phyloP scores from a whole-genome alignment of 2,113 vertebrate genomes.

The Planiliza haematocheilus region DNA sequence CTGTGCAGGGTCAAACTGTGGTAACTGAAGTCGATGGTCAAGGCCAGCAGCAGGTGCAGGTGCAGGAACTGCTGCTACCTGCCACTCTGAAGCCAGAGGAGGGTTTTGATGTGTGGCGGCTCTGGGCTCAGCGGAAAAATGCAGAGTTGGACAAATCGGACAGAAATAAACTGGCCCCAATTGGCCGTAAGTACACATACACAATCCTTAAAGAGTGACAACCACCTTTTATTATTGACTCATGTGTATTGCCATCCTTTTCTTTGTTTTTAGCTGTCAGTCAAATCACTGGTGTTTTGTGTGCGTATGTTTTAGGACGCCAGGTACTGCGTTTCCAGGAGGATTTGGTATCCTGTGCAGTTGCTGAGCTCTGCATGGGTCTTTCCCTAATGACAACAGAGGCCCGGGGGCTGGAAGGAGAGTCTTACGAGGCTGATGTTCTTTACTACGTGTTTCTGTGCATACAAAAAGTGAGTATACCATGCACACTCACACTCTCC shows the following conservation, averaged over 20 bases:
- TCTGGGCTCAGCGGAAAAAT: constrained; percentile 98
- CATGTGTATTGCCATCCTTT: background rate
- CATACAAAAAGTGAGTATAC: constrained; percentile 92
- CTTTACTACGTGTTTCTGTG: constrained; percentile 98
- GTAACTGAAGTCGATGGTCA: constrained; percentile 78
- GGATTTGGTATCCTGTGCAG: constrained; percentile 97
- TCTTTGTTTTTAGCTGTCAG: background rate
- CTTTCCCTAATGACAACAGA: constrained; percentile 96
- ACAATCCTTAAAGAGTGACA: background rate
- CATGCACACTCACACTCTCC: background rate
- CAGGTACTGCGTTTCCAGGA: constrained; percentile 97
- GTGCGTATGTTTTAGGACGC: constrained; percentile 84
- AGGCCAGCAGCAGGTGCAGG: constrained; percentile 90
- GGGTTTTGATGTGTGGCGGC: constrained; percentile 95
- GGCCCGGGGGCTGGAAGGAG: constrained; percentile 92
- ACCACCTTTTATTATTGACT: background rate
- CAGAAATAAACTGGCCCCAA: constrained; percentile 93
- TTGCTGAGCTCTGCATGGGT: constrained; percentile 96
- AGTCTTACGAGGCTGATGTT: constrained; percentile 93
- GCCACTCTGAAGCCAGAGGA: constrained; percentile 97
- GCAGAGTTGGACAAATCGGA: constrained; percentile 95
- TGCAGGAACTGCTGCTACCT: constrained; percentile 93
- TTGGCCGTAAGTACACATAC: constrained; percentile 89
- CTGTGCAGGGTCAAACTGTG: constrained; percentile 89
- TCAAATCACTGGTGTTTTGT: background rate